Evolutionary conservation across 2,797 vertebrate genomes (phyloP), one percentile per base, ranked within the genome.

Genomic region (Phylloscopus collybita): DNA sequence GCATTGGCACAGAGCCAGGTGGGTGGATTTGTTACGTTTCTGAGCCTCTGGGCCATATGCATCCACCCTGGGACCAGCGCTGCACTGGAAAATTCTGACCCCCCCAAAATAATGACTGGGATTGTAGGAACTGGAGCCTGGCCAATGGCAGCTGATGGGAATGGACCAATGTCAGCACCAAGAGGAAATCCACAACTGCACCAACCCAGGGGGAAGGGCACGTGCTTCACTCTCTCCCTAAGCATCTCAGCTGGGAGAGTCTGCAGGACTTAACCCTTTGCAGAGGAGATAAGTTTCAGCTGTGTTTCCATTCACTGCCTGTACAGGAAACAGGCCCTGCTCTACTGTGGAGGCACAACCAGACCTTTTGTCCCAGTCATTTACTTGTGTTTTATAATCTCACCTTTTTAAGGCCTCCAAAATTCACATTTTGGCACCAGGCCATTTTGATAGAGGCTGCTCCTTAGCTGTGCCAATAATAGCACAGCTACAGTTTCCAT

Each of bases 161-260:
- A 94, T 40, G 81, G 93, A 75, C 69, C 90, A 6, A 53, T 92
- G 94, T 91, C 88, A 95, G 94, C 79, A 93, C 62, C 86, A 47
- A 79, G 78, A 94, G 93, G 95, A 97, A 96, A 94, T 86, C 95
- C 95, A 96, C 92, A 96, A 95, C 87, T 92, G 93, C 82, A 96
- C 50, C 89, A 86, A 6, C 71, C 79, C 91, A 80, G 76, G 75
- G 92, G 84, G 74, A 94, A 94, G 88, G 75, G 85, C 95, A 95
- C 57, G 70, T 95, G 95, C 91, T 95, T 32, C 32, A 2, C 34
- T 70, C 87, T 45, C 76, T 66, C 86, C 91, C 81, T 62, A 40
- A 27, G 80, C 79, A 70, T 34, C 89, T 71, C 76, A 84, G 23
- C 21, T 40, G 86, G 87, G 61, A 86, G 44, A 85, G 54, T 36